These are phyloP conservation scores for Yoshiicerus persimilis DNA, from an alignment of 1,140 invertebrate genomes.

Conservation along the genomic window DNA sequence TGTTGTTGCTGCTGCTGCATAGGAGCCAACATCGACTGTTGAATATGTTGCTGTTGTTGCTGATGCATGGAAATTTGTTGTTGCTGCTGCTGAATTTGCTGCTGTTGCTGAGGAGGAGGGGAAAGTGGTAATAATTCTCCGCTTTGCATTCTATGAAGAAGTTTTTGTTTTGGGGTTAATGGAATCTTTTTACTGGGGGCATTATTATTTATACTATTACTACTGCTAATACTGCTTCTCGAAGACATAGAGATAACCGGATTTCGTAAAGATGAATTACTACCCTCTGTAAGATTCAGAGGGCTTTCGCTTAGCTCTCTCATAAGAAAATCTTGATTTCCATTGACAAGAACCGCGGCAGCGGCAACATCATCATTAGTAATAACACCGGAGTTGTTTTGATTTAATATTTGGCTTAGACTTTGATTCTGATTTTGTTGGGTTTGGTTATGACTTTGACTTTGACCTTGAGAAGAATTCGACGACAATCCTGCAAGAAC, in stretches of 20 bases:
- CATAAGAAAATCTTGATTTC: constrained; percentile 37
- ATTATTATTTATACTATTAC: neutral
- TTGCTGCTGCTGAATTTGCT: neutral
- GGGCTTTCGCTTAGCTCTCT: constrained; percentile 43
- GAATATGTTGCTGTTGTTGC: neutral
- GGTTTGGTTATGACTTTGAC: neutral
- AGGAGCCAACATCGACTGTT: neutral
- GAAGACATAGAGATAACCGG: constrained; percentile 6
- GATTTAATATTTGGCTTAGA: constrained; percentile 14
- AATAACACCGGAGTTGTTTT: constrained; percentile 6
- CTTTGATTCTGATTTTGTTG: constrained; percentile 23
- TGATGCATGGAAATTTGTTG: constrained; percentile 18
- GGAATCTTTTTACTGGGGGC: constrained; percentile 45
- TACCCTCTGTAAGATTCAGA: constrained; percentile 37
- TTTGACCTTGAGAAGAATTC: neutral
- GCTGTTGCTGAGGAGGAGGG: constrained; percentile 28
- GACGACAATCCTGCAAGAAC: neutral
- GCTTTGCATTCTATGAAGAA: constrained; percentile 46
- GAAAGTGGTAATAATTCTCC: constrained; percentile 36
- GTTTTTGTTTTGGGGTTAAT: constrained; percentile 48
- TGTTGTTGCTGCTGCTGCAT: neutral
- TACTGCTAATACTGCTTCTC: constrained; percentile 5
- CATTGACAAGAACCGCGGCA: neutral
- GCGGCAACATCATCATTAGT: constrained; percentile 2
- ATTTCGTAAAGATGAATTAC: neutral